Base-by-base conservation (phyloP, 2,113 vertebrate genomes). In the Zosterops hypoxanthus region DNA sequence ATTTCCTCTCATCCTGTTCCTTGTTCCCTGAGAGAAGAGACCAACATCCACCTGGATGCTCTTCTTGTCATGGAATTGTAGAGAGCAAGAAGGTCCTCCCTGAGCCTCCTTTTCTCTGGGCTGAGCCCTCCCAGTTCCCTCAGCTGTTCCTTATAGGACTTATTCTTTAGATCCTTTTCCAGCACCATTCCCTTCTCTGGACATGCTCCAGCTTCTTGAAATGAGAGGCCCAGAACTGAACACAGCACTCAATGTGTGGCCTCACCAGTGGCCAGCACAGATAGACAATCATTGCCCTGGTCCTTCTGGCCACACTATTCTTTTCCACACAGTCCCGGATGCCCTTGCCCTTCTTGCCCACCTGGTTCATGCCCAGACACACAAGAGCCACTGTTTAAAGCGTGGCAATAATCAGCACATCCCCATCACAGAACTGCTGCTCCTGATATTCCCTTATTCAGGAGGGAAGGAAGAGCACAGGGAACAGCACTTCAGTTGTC, bases 191-290 rank as follows among this genome's bases (percentile, higher is more conserved):
- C 52, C 4, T 75, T 41, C 46, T 41, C 61, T 55, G 55, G 11
- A 55, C 29, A 31, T 1, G 1, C 44, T 44, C 41, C 70, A 82
- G 17, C 41, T 33, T 41, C 16, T 29, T 23, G 29, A 41, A 53
- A 11, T 22, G 53, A 61, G 20, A 11, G 14, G 39, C n/a, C 39
- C 69, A 75, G 46, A 47, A 46, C 7, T 12, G 39, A 8, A 53
- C 1, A 0, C 29, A 68, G 53, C 22, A 29, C 36, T 60, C 7
- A 0, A 19, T 0, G 0, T 0, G 2, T 50, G 59, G 18, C 68
- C 52, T 36, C 44, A 28, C 31, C 52, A 53, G 46, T 14, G 46
- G 28, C 16, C 26, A 52, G 46, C 41, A 61, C 17, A 31, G 63
- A 55, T 28, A 17, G 70, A 23, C 25, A 69, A 9, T 42, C 41